Base-by-base conservation (phyloP, 2,888 invertebrate species). In the Timema cristinae region DNA sequence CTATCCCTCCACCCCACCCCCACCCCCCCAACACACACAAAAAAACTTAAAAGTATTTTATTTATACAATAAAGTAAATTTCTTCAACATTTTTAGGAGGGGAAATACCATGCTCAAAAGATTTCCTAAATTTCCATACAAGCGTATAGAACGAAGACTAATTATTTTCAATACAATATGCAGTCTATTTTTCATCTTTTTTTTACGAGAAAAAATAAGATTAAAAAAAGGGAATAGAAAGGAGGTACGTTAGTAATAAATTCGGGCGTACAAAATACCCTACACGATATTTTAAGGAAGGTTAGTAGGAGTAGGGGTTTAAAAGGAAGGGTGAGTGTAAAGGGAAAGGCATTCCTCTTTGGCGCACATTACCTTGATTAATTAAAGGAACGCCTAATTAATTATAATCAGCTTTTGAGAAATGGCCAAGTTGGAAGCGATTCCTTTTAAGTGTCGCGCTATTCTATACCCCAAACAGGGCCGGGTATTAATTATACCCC, bases 331-430 rank as follows among this genome's bases (percentile, higher is more conserved):
- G 59, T 66, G 73, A 63, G 70, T 71, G 72, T 71, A 66, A 70
- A 72, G 72, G 71, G 73, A 63, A 72, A 71, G 73, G 59, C 73
- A 47, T 71, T 47, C n/a, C 71, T 71, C 67, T 71, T 68, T 68
- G 47, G 71, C 47, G 54, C 47, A 61, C 67, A 67, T 47, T 71
- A 71, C 71, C 71, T 71, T 71, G 67, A 59, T 67, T 71, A 71
- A 71, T 71, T 71, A 71, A 71, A 71, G 71, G 71, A 67, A 71
- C 71, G 71, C 68, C 71, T 71, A 71, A 71, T 71, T 71, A 71
- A 71, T 71, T 68, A 71, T 71, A 71, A 71, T 71, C 71, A 71
- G 71, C 71, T 71, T 71, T 71, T 71, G 71, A 71, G 67, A 71
- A 71, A 71, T 71, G 71, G 71, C 67, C 70, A 67, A 61, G 63